A percentile compares a stretch with the other conserved stretches of the same genome.
phyloP scores from a whole-genome alignment of 2,888 invertebrate species.

The Meta bourneti region DNA sequence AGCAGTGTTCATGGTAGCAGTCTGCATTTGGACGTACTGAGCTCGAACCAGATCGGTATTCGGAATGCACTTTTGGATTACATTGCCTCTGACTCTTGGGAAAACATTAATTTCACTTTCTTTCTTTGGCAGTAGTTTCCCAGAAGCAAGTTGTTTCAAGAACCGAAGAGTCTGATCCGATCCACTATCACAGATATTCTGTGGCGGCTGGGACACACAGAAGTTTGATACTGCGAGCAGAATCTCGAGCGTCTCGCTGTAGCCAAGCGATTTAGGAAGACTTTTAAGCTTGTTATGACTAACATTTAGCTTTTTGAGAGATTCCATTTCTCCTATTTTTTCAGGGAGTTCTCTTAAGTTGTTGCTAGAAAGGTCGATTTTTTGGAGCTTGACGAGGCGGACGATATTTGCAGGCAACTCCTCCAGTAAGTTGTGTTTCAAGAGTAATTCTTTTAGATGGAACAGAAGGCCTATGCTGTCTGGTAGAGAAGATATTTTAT shows the following conservation, averaged over 20 bases:
- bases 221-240: conserved; percentile 79
- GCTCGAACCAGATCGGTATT: conserved; percentile 80
- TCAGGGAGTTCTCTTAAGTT: conserved; percentile 79
- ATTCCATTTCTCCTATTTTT: conserved; percentile 80
- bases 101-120: conserved; percentile 79
- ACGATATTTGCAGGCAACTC: conserved; percentile 79
- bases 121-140: conserved; percentile 36
- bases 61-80: conserved; percentile 79
- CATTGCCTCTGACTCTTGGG: conserved; percentile 80
- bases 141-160: conserved; percentile 78
- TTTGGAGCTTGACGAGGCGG: conserved; percentile 80
- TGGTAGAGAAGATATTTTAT: conserved; percentile 80
- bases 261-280: conserved; percentile 80
- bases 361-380: conserved; percentile 80
- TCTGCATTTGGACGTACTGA: conserved; percentile 81
- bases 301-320: conserved; percentile 80
- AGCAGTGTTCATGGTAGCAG: conserved; percentile 79
- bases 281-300: conserved; percentile 79
- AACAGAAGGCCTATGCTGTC: conserved; percentile 80
- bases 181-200: conserved; percentile 80
- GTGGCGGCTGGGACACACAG: conserved; percentile 79
- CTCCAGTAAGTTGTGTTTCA: conserved; percentile 80
- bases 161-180: conserved; percentile 79
- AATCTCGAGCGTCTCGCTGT: conserved; percentile 78
- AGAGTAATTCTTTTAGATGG: conserved; percentile 79